Percentiles rank a stretch among this genome's conserved stretches.
phyloP scores from a whole-genome alignment of 2,888 invertebrate species.

The Bombylius major region DNA sequence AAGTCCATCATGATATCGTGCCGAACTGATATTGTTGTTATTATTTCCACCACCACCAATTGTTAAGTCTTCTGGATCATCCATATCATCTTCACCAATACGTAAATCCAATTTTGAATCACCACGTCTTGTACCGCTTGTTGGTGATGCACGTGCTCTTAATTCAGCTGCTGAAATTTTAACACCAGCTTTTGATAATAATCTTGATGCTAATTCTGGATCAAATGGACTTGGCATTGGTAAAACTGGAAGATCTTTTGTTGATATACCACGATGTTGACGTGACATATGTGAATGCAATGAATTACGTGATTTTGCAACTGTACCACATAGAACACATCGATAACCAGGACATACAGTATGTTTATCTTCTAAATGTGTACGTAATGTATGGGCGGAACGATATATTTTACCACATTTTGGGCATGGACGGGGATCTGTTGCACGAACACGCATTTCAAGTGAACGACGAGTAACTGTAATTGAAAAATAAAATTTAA shows the following conservation, averaged over 20 bases:
- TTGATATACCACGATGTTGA: constrained; percentile 85
- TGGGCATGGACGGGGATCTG: constrained; percentile 83
- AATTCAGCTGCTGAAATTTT: constrained; percentile 75
- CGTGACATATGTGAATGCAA: constrained; percentile 89
- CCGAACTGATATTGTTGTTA: constrained; percentile 25
- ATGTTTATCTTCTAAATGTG: constrained; percentile 86
- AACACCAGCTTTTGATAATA: constrained; percentile 78
- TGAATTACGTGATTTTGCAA: constrained; percentile 83
- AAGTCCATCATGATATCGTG: constrained; percentile 31
- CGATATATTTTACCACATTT: constrained; percentile 89
- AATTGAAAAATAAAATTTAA: constrained; percentile 20
- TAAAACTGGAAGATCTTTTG: constrained; percentile 81
- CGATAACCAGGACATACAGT: constrained; percentile 86
- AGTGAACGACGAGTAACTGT: constrained; percentile 64
- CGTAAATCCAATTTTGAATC: constrained; percentile 70
- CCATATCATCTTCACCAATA: constrained; percentile 53
- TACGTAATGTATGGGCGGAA: constrained; percentile 80
- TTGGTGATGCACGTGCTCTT: constrained; percentile 73
- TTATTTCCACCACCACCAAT: constrained; percentile 36
- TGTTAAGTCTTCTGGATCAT: constrained; percentile 71
- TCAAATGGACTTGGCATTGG: constrained; percentile 90
- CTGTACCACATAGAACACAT: constrained; percentile 83
- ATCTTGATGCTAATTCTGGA: constrained; percentile 74
- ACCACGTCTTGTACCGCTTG: constrained; percentile 58
- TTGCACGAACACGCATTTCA: constrained; percentile 79